phyloP scores from a whole-genome alignment of 2,113 vertebrate species.

The Hemiprocne comata region DNA sequence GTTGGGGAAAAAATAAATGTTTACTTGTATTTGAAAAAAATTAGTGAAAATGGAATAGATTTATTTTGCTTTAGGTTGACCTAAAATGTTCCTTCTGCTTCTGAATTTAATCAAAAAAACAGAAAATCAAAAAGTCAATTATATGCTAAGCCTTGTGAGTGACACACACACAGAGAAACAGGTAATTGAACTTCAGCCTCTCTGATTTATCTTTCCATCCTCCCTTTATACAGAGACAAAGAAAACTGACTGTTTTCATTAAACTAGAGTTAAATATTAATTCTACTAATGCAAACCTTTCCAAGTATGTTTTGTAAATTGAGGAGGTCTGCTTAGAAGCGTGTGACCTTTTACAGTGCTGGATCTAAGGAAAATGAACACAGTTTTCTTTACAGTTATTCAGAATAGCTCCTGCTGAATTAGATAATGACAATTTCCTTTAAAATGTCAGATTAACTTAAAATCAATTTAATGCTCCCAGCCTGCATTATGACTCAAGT shows the following conservation, averaged over 20 bases:
- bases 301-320: not conserved
- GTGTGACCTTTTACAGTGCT: slow-evolving; percentile 29
- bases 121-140: not conserved
- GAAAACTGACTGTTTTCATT: not conserved
- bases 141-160: not conserved
- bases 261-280: slow-evolving; percentile 20
- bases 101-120: slow-evolving; percentile 13
- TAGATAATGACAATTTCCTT: slow-evolving; percentile 61
- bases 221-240: slow-evolving; percentile 22
- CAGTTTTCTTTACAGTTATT: not conserved
- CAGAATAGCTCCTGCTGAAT: not conserved
- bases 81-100: not conserved
- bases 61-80: not conserved
- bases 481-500: slow-evolving; percentile 19
- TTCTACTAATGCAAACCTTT: slow-evolving; percentile 7
- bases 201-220: not conserved
- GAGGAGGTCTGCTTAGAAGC: not conserved
- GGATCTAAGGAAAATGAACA: slow-evolving; percentile 39
- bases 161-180: not conserved
- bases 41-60: not conserved
- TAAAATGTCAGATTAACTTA: slow-evolving; percentile 66
- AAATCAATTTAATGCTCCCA: slow-evolving; percentile 47
- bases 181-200: slow-evolving; percentile 16
- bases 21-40: not conserved
- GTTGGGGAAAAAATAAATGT: not conserved